Evolutionary conservation across 2,888 invertebrate genomes (phyloP), one percentile per base, ranked within the genome.

Genomic region (Drosophila mulleri): DNA sequence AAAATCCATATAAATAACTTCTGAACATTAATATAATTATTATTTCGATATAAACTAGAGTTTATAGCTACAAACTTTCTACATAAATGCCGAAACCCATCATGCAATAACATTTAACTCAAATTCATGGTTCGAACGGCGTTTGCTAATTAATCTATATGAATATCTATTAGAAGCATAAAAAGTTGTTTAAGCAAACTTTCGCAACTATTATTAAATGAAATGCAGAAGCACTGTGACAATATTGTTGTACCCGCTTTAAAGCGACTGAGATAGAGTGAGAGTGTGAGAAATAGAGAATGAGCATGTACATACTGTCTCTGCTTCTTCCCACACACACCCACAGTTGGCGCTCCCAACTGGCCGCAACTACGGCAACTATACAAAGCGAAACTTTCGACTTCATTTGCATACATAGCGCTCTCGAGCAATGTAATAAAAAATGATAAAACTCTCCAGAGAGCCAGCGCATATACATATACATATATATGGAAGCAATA

Each of bases 351-450:
- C 32, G 50, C 77, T 70, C 77, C 70, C 74, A 68, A 64, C 72
- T 75, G 72, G 68, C 75, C 61, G 58, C 76, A 76, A 79, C 79
- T 75, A 71, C 65, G 71, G 85, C 84, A 80, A 82, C 82, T 84
- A 84, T 75, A 86, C 88, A 87, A 87, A 87, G 87, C 77, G 75
- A 78, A 88, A 84, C 86, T 86, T 83, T 83, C 86, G 82, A 88
- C 88, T 91, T 90, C 90, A 91, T 91, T 91, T 91, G 89, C 91
- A 91, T 91, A 91, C 89, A 91, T 88, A 90, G 91, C 84, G 88
- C 91, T 88, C 91, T 89, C 77, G 86, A 90, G 91, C 78, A 89
- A 81, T 82, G 84, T 84, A 87, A 91, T 90, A 90, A 88, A 90
- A 91, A 90, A 88, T 91, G 90, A 91, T 91, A 91, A 89, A 91